Percentiles rank a stretch among this genome's conserved stretches.
Evolutionary conservation across 2,113 vertebrate genomes (phyloP).

Genomic region (Trogon surrucura): DNA sequence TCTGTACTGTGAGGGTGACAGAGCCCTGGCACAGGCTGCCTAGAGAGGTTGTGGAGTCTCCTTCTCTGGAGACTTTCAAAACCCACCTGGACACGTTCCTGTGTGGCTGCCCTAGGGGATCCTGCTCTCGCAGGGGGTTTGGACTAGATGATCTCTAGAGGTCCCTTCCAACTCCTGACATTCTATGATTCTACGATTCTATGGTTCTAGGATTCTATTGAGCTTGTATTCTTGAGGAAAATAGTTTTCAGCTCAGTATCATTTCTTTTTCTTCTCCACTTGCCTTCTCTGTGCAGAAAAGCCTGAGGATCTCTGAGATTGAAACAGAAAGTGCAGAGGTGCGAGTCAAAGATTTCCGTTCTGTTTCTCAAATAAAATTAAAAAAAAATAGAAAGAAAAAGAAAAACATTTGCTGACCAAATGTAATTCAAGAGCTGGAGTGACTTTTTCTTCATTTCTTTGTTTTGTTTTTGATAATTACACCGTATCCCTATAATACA

Average conservation of each 20-base stretch:
- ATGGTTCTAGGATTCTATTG: no score
- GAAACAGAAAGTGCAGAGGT: neutral
- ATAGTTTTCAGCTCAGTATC: neutral
- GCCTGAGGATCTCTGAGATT: neutral
- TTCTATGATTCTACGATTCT: no score
- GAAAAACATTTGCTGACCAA: neutral
- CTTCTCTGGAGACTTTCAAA: no score
- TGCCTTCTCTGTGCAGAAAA: neutral
- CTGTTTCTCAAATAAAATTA: neutral
- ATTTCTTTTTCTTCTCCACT: neutral
- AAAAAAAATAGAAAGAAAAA: neutral
- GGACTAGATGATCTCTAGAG: no score
- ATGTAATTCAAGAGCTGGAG: neutral
- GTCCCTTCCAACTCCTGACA: no score
- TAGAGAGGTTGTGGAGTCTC: no score
- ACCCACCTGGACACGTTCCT: no score
- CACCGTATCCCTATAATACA: neutral
- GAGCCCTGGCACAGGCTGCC: no score
- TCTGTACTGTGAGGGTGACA: no score
- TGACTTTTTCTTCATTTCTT: neutral
- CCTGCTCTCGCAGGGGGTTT: no score
- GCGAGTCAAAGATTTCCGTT: neutral
- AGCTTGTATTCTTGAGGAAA: neutral
- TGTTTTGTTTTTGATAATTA: slow-evolving; percentile 61
- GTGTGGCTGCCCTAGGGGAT: no score